Conservation (phyloP, 2,113 vertebrate genomes). For the Podiceps cristatus region DNA sequence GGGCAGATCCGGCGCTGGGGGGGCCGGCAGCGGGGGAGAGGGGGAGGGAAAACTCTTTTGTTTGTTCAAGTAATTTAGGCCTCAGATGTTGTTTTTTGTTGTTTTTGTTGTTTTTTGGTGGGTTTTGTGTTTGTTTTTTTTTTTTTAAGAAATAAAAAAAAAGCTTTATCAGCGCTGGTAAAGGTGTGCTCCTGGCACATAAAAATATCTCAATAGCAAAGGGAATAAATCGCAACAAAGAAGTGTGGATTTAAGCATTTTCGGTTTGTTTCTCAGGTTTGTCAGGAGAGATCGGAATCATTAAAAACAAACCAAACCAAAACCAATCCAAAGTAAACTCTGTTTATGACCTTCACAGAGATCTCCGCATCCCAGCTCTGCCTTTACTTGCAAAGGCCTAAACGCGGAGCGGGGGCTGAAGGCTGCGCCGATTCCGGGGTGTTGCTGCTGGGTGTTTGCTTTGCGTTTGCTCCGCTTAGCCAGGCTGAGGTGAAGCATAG, state of each 20-base stretch:
- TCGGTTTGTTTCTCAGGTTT: background rate
- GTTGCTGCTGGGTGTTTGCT: background rate
- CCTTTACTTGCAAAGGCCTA: background rate
- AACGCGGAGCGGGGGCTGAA: accelerated
- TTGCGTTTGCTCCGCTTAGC: background rate
- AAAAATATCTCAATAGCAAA: background rate
- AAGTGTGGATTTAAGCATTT: background rate
- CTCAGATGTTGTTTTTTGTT: background rate
- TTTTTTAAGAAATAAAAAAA: background rate
- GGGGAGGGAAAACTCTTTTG: background rate
- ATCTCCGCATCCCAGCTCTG: accelerated
- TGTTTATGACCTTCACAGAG: background rate
- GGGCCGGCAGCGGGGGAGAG: background rate
- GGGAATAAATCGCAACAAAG: background rate
- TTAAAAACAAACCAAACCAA: background rate
- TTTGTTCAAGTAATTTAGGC: conserved; percentile 37
- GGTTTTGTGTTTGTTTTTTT: too few species aligned
- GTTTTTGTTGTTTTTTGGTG: too few species aligned
- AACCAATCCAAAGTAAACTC: background rate
- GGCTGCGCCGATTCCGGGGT: background rate
- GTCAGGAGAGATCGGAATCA: background rate
- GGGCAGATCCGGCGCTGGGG: background rate
- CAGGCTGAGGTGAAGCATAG: background rate
- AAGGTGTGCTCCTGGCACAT: background rate
- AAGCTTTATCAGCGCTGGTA: background rate